Evolutionary conservation across 2,797 vertebrate genomes (phyloP).

Genomic region (Paratrypauchen microcephalus): DNA sequence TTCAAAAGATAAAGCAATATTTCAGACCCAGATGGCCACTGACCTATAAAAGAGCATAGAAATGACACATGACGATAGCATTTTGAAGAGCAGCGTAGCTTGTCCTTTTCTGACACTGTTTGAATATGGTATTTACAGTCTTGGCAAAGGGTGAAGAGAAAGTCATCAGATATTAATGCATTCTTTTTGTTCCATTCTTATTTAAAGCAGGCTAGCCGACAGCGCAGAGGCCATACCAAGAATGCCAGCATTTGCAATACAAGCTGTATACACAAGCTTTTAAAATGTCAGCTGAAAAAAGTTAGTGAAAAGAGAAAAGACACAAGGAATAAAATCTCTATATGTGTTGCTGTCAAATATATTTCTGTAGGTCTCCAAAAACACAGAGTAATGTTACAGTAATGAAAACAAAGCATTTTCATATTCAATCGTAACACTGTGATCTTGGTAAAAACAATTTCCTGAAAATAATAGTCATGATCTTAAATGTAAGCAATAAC

Average conservation of each 20-base stretch:
- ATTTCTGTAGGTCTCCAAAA: not conserved
- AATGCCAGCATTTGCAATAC: constrained; percentile 52
- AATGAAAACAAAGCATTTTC: constrained; percentile 37
- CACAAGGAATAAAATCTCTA: constrained; percentile 40
- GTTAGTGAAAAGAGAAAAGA: constrained; percentile 39
- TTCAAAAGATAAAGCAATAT: constrained; percentile 57
- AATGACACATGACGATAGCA: constrained; percentile 47
- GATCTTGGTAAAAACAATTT: constrained; percentile 18
- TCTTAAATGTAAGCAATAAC: constrained; percentile 18
- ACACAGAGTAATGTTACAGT: constrained; percentile 10
- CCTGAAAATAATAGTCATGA: constrained; percentile 1
- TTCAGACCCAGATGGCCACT: constrained; percentile 36
- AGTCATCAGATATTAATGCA: constrained; percentile 58
- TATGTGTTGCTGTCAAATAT: constrained; percentile 29
- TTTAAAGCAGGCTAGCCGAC: constrained; percentile 52
- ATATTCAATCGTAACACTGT: not conserved
- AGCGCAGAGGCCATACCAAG: constrained; percentile 52
- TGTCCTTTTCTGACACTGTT: constrained; percentile 46
- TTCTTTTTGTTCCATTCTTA: constrained; percentile 49
- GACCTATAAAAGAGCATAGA: constrained; percentile 59
- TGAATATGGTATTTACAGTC: constrained; percentile 72
- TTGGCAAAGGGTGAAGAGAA: constrained; percentile 38
- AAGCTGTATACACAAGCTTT: constrained; percentile 48
- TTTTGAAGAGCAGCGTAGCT: constrained; percentile 49
- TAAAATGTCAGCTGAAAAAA: constrained; percentile 66